Base-by-base conservation (phyloP, 2,113 vertebrate genomes). In the Misgurnus mizolepis region DNA sequence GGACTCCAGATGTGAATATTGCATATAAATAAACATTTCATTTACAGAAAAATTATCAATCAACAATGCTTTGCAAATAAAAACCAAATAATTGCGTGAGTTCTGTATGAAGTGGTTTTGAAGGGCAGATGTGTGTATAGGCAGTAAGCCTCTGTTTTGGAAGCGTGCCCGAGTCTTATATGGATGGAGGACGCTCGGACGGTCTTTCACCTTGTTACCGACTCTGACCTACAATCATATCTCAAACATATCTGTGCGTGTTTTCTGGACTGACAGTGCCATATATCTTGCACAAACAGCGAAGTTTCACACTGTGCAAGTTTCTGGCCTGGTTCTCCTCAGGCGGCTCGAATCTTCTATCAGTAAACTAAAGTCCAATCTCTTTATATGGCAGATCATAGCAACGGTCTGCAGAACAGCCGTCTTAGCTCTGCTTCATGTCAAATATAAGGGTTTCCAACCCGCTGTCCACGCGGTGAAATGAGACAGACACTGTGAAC, bases 401-500 rank as follows among this genome's bases (percentile, higher is more conserved):
- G 53, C 5, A 56, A 4, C 7, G 27, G 27, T 34, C 27, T 34
- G 45, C 45, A 72, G 50, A 41, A 40, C 18, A 72, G 39, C n/a
- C 50, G 18, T 18, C 39, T 72, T 2, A 72, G n/a, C 39, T 58
- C 40, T 73, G 70, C 55, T 5, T 43, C 22, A 60, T 73, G 71
- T 60, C 71, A 45, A 41, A 60, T 45, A 15, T 10, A 0, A 74
- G 71, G 40, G 71, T 22, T 45, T 74, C 55, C 71, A 55, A 56
- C 69, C n/a, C 53, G 9, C 69, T 6, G 50, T 40, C 10, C 68
- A 55, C 27, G 11, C 27, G 6, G 39, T 45, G 70, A 74, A 43
- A 27, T 15, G 70, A 58, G 58, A 60, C 70, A 73, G 70, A 58
- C 17, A 27, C 70, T 45, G 70, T 14, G 53, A 17, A 45, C 55